These are phyloP conservation scores for Phortica magna DNA, from an alignment of 2,888 invertebrate genomes.

Conservation along the genomic window DNA sequence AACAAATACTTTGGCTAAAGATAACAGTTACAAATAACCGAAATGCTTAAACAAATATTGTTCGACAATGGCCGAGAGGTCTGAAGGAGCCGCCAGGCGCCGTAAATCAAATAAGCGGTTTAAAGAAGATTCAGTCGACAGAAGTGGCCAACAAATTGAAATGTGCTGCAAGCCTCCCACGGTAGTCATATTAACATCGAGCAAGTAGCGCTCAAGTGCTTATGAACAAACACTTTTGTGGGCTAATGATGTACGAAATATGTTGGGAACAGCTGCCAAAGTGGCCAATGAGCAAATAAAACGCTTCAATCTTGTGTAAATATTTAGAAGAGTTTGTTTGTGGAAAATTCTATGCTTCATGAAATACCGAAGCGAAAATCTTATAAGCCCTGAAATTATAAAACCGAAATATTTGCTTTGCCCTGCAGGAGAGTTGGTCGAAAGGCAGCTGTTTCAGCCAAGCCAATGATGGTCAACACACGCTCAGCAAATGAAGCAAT, in stretches of 20 bases:
- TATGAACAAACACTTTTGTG: background rate
- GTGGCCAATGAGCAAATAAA: conserved; percentile 3
- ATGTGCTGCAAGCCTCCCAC: background rate
- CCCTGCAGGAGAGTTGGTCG: background rate
- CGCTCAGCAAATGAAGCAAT: background rate
- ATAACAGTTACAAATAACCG: too few relatives aligned
- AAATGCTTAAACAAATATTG: too few relatives aligned
- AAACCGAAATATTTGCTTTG: background rate
- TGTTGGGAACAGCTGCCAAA: conserved; percentile 37
- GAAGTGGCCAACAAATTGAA: conserved; percentile 25
- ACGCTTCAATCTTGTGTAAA: background rate
- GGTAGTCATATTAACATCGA: background rate
- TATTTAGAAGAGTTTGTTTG: background rate
- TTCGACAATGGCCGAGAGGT: too few relatives aligned
- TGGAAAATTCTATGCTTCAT: background rate
- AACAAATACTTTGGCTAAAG: too few relatives aligned
- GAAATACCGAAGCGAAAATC: conserved; percentile 24
- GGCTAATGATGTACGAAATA: conserved; percentile 20
- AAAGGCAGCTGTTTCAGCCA: background rate
- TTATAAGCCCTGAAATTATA: conserved; percentile 16
- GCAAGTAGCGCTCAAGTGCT: background rate
- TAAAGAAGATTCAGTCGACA: too few relatives aligned
- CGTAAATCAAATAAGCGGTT: too few relatives aligned
- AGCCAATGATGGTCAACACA: background rate
- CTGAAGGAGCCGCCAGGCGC: too few relatives aligned